Evolutionary conservation across 1,140 invertebrate species (phyloP), one percentile per base, ranked within the genome.

Genomic region (Stenopsyche tienmushanensis): DNA sequence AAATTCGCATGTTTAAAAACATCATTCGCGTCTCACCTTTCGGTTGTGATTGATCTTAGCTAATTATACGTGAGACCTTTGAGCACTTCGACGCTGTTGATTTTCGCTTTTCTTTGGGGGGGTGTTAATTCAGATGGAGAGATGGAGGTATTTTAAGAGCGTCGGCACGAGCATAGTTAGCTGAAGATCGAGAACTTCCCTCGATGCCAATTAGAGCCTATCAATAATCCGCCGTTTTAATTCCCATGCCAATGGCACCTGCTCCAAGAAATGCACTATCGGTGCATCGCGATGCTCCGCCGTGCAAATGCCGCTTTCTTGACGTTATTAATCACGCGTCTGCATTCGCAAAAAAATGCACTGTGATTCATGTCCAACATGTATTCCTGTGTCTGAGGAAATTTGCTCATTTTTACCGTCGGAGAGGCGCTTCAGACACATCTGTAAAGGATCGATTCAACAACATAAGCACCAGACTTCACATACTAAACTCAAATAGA

Each of bases 201-300:
- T 44, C 57, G 57, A 47, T 60, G 57, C 57, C 57, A 60, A 60
- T 60, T 60, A 47, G 57, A 60, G 21, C 57, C 57, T 60, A 47
- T 47, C 57, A 25, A 47, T 57, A 57, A 57, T 57, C 54, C 39
- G 5, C 18, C 42, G 44, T 13, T 18, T 42, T 9, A 18, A 47
- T 25, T 47, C 20, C 17, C 57, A 10, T 60, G 7, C 13, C 24
- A 5, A 9, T 9, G 44, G 5, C 10, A 47, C 18, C 29, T 34
- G 29, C 29, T 34, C 29, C 5, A n/a, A n/a, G n/a, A n/a, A n/a
- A n/a, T n/a, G n/a, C 21, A 23, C 1, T 29, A 53, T 29, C 26
- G 39, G 1, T 42, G 8, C 17, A n/a, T 13, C 15, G 8, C 26
- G 42, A 60, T 47, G 21, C 20, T 8, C 15, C 52, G 3, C 21